These are phyloP conservation scores for Aspidiotus destructor DNA, from an alignment of 2,888 invertebrate genomes.

Conservation along the genomic window DNA sequence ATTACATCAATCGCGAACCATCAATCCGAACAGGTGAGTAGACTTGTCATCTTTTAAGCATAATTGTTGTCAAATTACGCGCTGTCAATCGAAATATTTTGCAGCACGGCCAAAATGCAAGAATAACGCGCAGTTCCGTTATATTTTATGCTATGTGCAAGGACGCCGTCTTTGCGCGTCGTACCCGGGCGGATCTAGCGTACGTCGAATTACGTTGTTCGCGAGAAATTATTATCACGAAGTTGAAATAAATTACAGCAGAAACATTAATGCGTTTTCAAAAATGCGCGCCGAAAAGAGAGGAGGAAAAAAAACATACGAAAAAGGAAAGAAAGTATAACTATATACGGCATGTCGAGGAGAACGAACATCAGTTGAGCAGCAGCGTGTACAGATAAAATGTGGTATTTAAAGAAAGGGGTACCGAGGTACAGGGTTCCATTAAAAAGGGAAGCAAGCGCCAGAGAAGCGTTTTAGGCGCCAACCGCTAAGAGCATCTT, in stretches of 20 bases:
- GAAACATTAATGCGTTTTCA: conserved; percentile 11
- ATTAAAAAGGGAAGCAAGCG: conserved; percentile 12
- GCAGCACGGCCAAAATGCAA: too few species aligned
- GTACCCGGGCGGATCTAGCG: too few species aligned
- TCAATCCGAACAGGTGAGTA: too few species aligned
- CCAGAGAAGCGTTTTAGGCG: conserved; percentile 24
- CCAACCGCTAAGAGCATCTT: conserved; percentile 26
- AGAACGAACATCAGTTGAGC: neutral
- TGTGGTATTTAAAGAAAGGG: conserved; percentile 9
- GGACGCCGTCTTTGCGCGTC: too few species aligned
- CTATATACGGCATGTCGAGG: neutral
- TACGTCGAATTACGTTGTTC: conserved; percentile 13
- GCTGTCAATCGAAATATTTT: too few species aligned
- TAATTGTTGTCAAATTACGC: too few species aligned
- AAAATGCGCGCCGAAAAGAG: neutral
- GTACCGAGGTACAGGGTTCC: conserved; percentile 5
- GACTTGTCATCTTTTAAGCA: too few species aligned
- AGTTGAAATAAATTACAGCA: conserved; percentile 6
- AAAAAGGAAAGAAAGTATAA: neutral
- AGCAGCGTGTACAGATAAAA: neutral
- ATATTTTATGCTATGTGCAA: too few species aligned
- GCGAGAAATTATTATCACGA: conserved; percentile 7
- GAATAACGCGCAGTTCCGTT: too few species aligned
- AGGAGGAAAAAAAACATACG: neutral
- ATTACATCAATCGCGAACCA: too few species aligned